Evolutionary conservation across 37 sponge, comb jelly and placozoan species (phyloP).

Genomic region (Spongilla lacustris): DNA sequence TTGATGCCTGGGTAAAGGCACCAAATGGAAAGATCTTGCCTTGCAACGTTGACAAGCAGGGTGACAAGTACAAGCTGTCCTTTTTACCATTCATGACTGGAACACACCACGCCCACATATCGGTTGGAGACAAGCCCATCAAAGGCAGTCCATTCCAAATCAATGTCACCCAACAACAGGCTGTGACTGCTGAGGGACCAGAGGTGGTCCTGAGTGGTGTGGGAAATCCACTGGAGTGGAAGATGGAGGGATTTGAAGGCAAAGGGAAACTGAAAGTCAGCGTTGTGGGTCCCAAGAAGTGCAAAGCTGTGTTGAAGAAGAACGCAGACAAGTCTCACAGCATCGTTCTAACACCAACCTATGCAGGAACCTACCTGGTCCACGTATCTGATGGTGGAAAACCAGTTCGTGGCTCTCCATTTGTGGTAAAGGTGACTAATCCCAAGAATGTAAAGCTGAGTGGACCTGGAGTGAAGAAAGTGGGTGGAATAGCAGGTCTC

Average conservation of each 20-base stretch:
- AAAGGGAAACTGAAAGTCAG: background rate
- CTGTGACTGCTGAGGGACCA: background rate
- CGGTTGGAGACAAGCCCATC: slow-evolving; percentile 25
- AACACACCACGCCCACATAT: background rate
- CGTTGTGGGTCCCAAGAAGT: background rate
- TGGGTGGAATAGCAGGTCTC: background rate
- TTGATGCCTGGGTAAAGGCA: background rate
- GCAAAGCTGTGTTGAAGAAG: background rate
- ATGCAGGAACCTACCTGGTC: background rate
- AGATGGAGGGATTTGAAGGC: background rate
- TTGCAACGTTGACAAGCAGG: slow-evolving; percentile 2
- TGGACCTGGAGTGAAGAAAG: background rate
- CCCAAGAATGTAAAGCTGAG: background rate
- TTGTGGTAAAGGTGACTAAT: slow-evolving; percentile 18
- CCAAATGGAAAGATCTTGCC: slow-evolving; percentile 2
- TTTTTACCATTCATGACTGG: slow-evolving; percentile 18
- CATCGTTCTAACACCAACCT: background rate
- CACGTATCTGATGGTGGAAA: slow-evolving; percentile 10
- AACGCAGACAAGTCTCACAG: background rate
- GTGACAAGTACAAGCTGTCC: slow-evolving; percentile 5
- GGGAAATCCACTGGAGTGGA: background rate
- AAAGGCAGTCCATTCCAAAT: slow-evolving; percentile 32
- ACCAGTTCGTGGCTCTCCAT: slow-evolving; percentile 31
- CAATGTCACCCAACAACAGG: slow-evolving; percentile 6
- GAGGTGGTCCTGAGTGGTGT: background rate